phyloP scores from a whole-genome alignment of 2,113 vertebrate species.

The Eurypyga helias region DNA sequence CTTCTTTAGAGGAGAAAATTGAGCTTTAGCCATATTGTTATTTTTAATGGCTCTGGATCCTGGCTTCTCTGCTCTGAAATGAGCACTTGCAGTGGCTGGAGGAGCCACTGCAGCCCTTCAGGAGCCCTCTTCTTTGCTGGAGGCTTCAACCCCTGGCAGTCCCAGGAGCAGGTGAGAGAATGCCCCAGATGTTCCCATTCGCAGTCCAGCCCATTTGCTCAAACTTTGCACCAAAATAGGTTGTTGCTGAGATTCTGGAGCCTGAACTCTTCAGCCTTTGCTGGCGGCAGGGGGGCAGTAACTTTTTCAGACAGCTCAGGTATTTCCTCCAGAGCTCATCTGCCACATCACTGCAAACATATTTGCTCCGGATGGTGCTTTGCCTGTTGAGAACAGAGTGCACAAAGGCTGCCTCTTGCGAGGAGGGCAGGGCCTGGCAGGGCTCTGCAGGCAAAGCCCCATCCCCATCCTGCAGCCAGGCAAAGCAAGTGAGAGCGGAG shows the following conservation, averaged over 20 bases:
- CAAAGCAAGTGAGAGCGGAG: neutral
- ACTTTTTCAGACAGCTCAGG: slow-evolving; percentile 12
- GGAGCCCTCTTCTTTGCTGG: neutral
- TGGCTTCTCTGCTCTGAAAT: neutral
- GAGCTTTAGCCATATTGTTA: neutral
- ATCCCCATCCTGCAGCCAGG: neutral
- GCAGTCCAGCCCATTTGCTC: neutral
- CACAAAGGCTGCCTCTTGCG: neutral
- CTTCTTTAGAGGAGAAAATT: neutral
- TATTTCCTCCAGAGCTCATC: slow-evolving; percentile 7
- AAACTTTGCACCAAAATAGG: slow-evolving; percentile 19
- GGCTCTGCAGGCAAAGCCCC: neutral
- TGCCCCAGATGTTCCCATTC: neutral
- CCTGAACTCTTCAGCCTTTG: neutral
- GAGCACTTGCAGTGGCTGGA: neutral
- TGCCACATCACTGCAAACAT: neutral
- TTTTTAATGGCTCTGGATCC: neutral
- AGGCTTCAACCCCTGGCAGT: neutral
- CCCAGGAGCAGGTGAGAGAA: rapidly evolving
- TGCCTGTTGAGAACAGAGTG: neutral
- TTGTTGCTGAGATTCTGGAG: neutral
- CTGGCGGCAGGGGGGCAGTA: neutral
- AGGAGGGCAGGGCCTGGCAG: neutral
- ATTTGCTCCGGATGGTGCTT: neutral
- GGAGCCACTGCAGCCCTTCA: neutral